Base-by-base conservation (phyloP, 2,113 vertebrate species). In the Caranx melampygus region DNA sequence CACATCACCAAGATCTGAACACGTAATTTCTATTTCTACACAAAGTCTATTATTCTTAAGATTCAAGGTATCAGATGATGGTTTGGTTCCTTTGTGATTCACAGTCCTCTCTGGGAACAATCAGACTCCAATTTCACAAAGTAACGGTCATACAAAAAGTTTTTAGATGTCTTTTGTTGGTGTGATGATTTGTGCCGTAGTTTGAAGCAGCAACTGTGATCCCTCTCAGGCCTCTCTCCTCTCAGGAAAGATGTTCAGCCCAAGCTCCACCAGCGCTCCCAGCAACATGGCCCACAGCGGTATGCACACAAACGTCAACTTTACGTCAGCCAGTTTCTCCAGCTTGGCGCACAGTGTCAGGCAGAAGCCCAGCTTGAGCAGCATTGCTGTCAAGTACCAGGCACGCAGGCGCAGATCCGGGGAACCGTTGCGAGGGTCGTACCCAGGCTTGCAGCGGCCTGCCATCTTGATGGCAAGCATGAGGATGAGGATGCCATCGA, bases 391-490 rank as follows among this genome's bases (percentile, higher is more conserved):
- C 40, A 99, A 93, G 89, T 99, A 98, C 97, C 98, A 99, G 65
- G 94, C 90, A 11, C 97, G 96, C 81, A 96, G 96, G 76, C 96
- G 96, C 87, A 99, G 93, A 79, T 96, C 96, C 9, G 96, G 96
- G 0, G 96, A 96, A 79, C 96, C 96, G 1, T 97, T 96, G 54
- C 96, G 95, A 0, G 96, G 96, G 87, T 98, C 97, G 2, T 96
- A 96, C 42, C 96, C 97, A 0, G 96, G 95, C 78, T 97, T 97
- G 91, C 97, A 99, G 0, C 96, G 95, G 0, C 97, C 97, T 0
- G 96, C 96, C 96, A 99, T 97, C 88, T 98, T 98, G 40, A 99
- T 96, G 83, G 95, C 96, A 16, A 98, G 92, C 96, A 99, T 96
- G 63, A 99, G 96, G 1, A 98, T 93, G 40, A 99, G 96, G 75